Conservation (phyloP, 2,888 invertebrate species). For the Synanthedon andrenaeformis region DNA sequence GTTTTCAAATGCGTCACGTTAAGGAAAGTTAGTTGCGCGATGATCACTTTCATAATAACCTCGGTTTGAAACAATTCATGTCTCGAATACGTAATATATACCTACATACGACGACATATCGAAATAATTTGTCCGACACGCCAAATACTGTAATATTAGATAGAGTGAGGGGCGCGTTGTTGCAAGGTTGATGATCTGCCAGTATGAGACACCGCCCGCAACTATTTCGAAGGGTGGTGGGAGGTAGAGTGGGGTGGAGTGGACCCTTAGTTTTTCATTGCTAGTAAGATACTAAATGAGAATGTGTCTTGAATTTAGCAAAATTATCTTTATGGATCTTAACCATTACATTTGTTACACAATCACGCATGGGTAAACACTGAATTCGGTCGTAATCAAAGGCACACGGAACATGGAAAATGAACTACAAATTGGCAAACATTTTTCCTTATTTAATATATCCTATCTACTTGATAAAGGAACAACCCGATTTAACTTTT, state of each 20-base stretch:
- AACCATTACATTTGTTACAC: no score
- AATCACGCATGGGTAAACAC: no score
- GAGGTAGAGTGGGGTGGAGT: not conserved
- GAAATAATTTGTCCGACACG: not conserved
- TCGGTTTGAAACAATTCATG: not conserved
- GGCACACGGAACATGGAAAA: no score
- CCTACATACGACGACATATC: not conserved
- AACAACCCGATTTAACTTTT: no score
- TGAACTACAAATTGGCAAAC: no score
- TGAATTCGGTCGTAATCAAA: no score
- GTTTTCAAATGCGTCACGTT: not conserved
- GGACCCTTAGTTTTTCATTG: no score
- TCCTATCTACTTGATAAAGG: no score
- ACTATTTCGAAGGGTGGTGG: conserved; percentile 27
- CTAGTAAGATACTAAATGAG: no score
- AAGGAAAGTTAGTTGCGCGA: conserved; percentile 9
- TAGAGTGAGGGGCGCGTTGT: conserved; percentile 22
- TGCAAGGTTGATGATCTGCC: conserved; percentile 59
- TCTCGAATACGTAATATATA: not conserved
- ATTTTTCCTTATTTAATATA: no score
- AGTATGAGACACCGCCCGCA: conserved; percentile 51
- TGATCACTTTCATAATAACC: conserved; percentile 23
- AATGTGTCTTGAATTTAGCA: no score
- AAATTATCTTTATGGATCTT: no score
- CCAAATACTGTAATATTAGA: not conserved